Percentiles rank a stretch among this genome's conserved stretches.
Evolutionary conservation across 1,140 invertebrate species (phyloP).

Genomic region (Mylabris phalerata): DNA sequence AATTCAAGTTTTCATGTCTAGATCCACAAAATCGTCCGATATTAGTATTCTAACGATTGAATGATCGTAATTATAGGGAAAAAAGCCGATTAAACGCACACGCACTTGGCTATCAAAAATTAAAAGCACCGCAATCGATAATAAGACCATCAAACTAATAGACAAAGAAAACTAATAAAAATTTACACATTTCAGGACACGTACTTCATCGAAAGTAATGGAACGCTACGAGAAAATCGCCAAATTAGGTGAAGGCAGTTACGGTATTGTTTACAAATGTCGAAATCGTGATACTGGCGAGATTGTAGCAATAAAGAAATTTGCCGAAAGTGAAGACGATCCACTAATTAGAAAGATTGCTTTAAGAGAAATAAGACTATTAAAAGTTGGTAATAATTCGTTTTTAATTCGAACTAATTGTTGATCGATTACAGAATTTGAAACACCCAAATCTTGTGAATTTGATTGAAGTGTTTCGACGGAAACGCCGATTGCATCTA

Average conservation of each 20-base stretch:
- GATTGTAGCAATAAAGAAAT: conserved; percentile 97
- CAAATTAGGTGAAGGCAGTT: conserved; percentile 96
- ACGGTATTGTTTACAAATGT: conserved; percentile 98
- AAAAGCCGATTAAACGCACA: no score
- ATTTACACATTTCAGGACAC: conserved; percentile 52
- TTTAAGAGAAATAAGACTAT: conserved; percentile 90
- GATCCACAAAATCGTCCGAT: no score
- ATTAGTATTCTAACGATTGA: no score
- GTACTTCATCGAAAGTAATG: conserved; percentile 84
- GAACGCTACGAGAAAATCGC: conserved; percentile 96
- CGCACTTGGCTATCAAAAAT: no score
- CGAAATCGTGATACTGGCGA: conserved; percentile 92
- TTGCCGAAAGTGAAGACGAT: conserved; percentile 98
- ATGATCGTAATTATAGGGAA: no score
- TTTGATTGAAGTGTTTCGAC: conserved; percentile 93
- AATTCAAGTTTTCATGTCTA: no score
- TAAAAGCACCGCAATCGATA: no score
- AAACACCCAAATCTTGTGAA: conserved; percentile 98
- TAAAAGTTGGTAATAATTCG: conserved; percentile 67
- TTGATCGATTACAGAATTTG: conserved; percentile 68
- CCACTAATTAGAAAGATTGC: conserved; percentile 98
- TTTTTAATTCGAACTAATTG: neutral
- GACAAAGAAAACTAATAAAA: neutral
- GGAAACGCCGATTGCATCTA: conserved; percentile 92
- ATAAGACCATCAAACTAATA: no score